Conservation (phyloP, 2,888 invertebrate genomes). For the Kryphioiulus occultus region DNA sequence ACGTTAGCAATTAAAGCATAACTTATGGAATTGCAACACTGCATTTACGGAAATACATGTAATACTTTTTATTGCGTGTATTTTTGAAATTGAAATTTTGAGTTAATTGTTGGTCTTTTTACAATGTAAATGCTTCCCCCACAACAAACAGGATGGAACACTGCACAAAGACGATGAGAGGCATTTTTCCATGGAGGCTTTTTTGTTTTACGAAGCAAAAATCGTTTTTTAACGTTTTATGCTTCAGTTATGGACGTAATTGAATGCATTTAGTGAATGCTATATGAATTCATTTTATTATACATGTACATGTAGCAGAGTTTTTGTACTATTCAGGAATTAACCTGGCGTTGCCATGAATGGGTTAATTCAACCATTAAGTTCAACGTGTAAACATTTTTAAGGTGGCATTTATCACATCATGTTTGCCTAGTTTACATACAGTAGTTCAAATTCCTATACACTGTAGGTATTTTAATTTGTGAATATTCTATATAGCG, state of each 20-base stretch:
- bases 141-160: not conserved
- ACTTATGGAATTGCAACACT: not conserved
- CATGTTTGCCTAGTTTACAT: not conserved
- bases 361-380: not conserved
- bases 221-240: not conserved
- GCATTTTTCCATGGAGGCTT: not conserved
- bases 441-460: too few relatives aligned
- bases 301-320: too few relatives aligned
- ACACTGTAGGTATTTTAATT: not conserved
- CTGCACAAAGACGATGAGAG: not conserved
- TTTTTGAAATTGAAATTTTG: not conserved
- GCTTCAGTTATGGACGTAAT: not conserved
- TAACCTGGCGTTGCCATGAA: not conserved
- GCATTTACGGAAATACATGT: not conserved
- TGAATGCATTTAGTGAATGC: not conserved
- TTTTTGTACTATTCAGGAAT: not conserved
- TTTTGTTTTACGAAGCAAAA: not conserved
- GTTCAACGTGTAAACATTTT: not conserved
- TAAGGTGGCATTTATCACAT: not conserved
- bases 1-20: not conserved
- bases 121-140: too few relatives aligned
- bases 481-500: not conserved
- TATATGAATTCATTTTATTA: constrained; percentile 21
- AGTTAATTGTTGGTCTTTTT: not conserved
- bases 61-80: not conserved